phyloP scores from a whole-genome alignment of 2,888 invertebrate genomes.

The Caenorhabditis sp. region DNA sequence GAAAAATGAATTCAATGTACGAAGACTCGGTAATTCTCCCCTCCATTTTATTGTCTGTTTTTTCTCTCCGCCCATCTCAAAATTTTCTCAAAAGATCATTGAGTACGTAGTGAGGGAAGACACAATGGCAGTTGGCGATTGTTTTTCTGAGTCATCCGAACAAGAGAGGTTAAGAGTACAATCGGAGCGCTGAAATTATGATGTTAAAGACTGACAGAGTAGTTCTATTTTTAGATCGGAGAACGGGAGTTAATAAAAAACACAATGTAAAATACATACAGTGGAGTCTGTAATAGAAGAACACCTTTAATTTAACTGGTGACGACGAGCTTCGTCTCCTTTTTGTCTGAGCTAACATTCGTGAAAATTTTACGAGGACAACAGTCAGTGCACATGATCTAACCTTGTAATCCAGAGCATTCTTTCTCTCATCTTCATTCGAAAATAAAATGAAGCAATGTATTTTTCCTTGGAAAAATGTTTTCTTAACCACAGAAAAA shows the following conservation, averaged over 20 bases:
- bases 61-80: constrained; percentile 29
- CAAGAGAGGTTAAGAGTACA: neutral
- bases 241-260: neutral
- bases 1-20: constrained; percentile 14
- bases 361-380: too few relatives aligned
- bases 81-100: constrained; percentile 30
- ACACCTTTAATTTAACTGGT: too few relatives aligned
- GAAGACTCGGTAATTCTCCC: constrained; percentile 4
- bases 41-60: constrained; percentile 13
- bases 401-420: too few relatives aligned
- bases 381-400: too few relatives aligned
- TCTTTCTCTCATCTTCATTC: too few relatives aligned
- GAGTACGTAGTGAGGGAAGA: constrained; percentile 16
- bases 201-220: neutral
- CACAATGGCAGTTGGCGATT: constrained; percentile 8
- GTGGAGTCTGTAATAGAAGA: too few relatives aligned
- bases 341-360: too few relatives aligned
- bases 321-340: too few relatives aligned
- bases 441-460: too few relatives aligned
- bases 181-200: neutral
- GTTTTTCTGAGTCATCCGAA: constrained; percentile 16
- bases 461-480: too few relatives aligned
- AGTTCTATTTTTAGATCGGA: neutral
- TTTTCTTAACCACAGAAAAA: too few relatives aligned
- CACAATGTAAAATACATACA: too few relatives aligned